phyloP scores from a whole-genome alignment of 1,140 invertebrate genomes.

The Limonius californicus region DNA sequence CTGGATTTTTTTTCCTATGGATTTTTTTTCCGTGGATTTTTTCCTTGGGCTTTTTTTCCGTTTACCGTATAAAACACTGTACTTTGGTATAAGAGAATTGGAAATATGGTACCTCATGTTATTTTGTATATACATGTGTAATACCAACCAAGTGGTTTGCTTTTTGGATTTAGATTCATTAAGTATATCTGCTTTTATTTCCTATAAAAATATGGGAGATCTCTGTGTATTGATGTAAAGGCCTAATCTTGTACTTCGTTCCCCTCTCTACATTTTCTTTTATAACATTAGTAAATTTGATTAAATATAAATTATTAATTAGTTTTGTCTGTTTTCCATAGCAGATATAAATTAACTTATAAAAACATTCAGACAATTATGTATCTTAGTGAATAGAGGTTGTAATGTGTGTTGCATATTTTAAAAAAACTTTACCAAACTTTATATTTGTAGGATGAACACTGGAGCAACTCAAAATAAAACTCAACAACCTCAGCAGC shows the following conservation, averaged over 20 bases:
- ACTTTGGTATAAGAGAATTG: too few relatives aligned
- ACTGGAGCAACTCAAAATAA: constrained; percentile 46
- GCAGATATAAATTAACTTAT: too few relatives aligned
- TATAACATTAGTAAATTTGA: background rate
- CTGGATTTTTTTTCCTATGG: too few relatives aligned
- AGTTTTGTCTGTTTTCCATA: too few relatives aligned
- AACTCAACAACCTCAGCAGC: constrained; percentile 35
- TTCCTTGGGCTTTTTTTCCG: too few relatives aligned
- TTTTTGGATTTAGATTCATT: background rate
- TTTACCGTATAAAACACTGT: too few relatives aligned
- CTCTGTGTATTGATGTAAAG: constrained; percentile 28
- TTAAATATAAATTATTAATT: background rate
- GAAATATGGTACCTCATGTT: background rate
- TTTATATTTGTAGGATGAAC: constrained; percentile 46
- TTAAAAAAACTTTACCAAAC: too few relatives aligned
- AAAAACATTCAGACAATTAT: too few relatives aligned
- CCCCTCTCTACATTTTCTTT: constrained; percentile 22
- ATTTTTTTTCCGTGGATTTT: too few relatives aligned
- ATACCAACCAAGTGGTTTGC: background rate
- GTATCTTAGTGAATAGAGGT: too few relatives aligned
- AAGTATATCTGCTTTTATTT: constrained; percentile 14
- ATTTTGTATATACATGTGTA: background rate
- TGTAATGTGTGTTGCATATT: too few relatives aligned
- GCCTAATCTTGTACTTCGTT: constrained; percentile 27
- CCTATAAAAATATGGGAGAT: constrained; percentile 29